Percentiles rank a stretch among this genome's conserved stretches.
Evolutionary conservation across 2,797 vertebrate species (phyloP).

Genomic region (Gambelia wislizenii): DNA sequence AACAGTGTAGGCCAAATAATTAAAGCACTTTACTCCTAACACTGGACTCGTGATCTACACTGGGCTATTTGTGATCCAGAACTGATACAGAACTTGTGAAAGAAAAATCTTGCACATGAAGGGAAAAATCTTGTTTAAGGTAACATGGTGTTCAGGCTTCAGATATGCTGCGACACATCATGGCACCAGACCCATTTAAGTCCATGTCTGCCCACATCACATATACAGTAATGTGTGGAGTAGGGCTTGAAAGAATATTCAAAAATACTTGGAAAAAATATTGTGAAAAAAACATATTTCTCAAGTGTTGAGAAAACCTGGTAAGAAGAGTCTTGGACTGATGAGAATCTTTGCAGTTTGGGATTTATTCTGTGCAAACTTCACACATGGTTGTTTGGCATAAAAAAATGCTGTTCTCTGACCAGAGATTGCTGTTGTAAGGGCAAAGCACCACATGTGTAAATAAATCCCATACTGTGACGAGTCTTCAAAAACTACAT

Average conservation of each 20-base stretch:
- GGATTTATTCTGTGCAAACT: too few relatives aligned
- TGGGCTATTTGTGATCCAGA: neutral
- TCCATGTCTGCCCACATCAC: neutral
- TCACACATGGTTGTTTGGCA: too few relatives aligned
- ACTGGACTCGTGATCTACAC: neutral
- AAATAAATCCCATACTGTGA: too few relatives aligned
- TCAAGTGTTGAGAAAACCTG: too few relatives aligned
- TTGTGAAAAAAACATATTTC: too few relatives aligned
- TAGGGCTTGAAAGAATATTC: neutral
- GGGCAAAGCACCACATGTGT: too few relatives aligned
- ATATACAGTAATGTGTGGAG: neutral
- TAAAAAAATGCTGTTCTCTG: too few relatives aligned
- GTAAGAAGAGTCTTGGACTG: too few relatives aligned
- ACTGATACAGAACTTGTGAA: neutral
- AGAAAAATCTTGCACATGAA: neutral
- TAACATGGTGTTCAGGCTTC: neutral
- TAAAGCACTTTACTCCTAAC: neutral
- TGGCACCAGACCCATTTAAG: neutral
- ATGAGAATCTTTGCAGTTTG: too few relatives aligned
- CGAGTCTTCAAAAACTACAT: too few relatives aligned
- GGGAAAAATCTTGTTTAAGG: neutral
- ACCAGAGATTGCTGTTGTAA: too few relatives aligned
- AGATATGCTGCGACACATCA: neutral
- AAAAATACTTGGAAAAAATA: too few relatives aligned
- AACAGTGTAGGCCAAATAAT: neutral